These are phyloP conservation scores for Nannobrachium achirus DNA, from an alignment of 2,113 vertebrate species.

Conservation along the genomic window DNA sequence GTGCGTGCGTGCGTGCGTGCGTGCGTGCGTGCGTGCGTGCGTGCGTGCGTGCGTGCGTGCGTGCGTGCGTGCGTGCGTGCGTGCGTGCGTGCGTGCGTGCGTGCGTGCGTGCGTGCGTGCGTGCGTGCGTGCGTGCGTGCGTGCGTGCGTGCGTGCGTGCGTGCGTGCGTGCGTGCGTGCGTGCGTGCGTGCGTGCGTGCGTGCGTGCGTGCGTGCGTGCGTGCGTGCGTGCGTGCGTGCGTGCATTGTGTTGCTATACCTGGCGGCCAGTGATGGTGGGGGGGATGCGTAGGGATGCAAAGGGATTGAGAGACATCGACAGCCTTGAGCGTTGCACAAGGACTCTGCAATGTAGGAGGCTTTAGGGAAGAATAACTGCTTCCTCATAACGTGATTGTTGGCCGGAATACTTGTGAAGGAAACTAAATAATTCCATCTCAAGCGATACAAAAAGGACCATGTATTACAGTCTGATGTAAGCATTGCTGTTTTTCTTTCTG, in stretches of 20 bases:
- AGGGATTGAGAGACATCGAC: not conserved
- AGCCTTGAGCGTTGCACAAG: not conserved
- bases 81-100: not conserved
- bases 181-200: not conserved
- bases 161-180: not conserved
- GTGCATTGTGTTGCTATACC: not conserved
- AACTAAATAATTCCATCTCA: constrained; percentile 23
- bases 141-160: constrained; percentile 7
- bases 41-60: not conserved
- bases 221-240: not conserved
- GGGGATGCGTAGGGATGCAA: not conserved
- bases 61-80: not conserved
- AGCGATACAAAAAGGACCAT: constrained; percentile 15
- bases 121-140: constrained; percentile 8
- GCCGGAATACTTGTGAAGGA: not conserved
- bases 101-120: not conserved
- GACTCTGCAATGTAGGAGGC: not conserved
- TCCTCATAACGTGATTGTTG: not conserved
- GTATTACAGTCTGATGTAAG: constrained; percentile 14
- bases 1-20: not conserved
- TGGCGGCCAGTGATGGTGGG: constrained; percentile 16
- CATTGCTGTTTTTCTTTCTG: constrained; percentile 25
- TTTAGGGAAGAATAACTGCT: constrained; percentile 10
- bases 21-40: not conserved
- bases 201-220: not conserved